Evolutionary conservation across 2,888 invertebrate species (phyloP), one percentile per base, ranked within the genome.

Genomic region (Stegana nigrithorax): DNA sequence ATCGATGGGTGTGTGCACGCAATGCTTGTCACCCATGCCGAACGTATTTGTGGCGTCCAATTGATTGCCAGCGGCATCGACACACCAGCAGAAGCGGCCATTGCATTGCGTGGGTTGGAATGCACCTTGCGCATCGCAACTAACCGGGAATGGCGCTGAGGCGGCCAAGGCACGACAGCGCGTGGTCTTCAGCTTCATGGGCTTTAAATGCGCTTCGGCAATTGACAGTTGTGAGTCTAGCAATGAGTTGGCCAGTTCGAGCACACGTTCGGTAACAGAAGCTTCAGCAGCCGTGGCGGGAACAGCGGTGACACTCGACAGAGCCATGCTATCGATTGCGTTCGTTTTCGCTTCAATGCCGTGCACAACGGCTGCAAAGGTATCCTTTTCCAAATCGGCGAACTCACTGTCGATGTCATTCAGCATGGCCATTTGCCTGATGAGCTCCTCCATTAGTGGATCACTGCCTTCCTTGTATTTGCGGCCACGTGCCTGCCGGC

Each of bases 1-100:
- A 70, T 92, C 92, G 61, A 94, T 89, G 62, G 91, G 90, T 3
- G 93, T 93, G 47, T 87, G 86, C 83, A 88, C 74, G 77, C 91
- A 92, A 51, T 87, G 86, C 51, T 86, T 87, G 53, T 89, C 87
- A 29, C 90, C 91, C 2, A 66, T 69, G 14, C 85, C 81, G 75
- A 91, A 91, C 7, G 90, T 88, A 65, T 88, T 88, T 0, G 90
- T 88, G 12, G 89, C 87, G 10, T 89, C 87, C 21, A 92, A 77
- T 75, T 91, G 91, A 80, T 91, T 91, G 26, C 92, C 92, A 1
- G 93, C 93, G 64, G 93, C 93, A 83, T 95, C 94, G 2, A 94
- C 94, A 82, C 95, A 95, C 94, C 94, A 94, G 82, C 94, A 94
- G 42, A 58, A 88, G 1, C 68, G 60, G 1, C 88, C 89, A 21